phyloP scores from a whole-genome alignment of 1,140 invertebrate species.

The Telenomus remus region DNA sequence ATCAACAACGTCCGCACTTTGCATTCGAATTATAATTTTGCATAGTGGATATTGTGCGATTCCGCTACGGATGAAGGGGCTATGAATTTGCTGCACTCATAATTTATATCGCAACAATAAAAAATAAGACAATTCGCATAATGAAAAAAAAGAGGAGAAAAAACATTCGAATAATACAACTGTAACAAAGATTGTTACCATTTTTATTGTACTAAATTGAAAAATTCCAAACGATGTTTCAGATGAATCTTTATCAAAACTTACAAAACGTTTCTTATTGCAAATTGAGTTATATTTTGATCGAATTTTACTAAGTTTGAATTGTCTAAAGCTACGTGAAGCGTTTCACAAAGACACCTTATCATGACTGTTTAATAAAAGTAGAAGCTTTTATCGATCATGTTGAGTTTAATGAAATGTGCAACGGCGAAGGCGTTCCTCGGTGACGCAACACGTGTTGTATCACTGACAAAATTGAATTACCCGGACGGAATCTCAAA shows the following conservation, averaged over 20 bases:
- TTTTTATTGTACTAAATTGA: no score
- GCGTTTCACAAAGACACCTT: slow-evolving; percentile 1
- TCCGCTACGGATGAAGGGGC: no score
- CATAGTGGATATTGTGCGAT: not conserved
- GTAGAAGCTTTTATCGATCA: slow-evolving; percentile 34
- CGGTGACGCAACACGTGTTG: not conserved
- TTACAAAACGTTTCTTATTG: no score
- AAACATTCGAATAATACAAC: no score
- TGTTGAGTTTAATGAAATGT: slow-evolving; percentile 24
- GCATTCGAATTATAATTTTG: slow-evolving; percentile 42
- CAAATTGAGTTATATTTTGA: no score
- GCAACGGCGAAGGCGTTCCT: slow-evolving; percentile 1
- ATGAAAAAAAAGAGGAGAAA: no score
- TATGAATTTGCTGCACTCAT: not conserved
- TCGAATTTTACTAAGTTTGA: not conserved
- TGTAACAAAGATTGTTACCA: no score
- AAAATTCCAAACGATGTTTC: no score
- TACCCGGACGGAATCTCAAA: not conserved
- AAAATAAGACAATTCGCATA: no score
- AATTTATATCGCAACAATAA: not conserved
- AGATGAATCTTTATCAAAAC: no score
- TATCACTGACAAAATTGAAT: not conserved
- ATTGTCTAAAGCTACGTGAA: not conserved
- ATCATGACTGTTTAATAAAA: slow-evolving; percentile 24
- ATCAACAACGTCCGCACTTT: slow-evolving; percentile 31